Evolutionary conservation across 2,888 invertebrate genomes (phyloP).

Genomic region (Terebella lapidaria): DNA sequence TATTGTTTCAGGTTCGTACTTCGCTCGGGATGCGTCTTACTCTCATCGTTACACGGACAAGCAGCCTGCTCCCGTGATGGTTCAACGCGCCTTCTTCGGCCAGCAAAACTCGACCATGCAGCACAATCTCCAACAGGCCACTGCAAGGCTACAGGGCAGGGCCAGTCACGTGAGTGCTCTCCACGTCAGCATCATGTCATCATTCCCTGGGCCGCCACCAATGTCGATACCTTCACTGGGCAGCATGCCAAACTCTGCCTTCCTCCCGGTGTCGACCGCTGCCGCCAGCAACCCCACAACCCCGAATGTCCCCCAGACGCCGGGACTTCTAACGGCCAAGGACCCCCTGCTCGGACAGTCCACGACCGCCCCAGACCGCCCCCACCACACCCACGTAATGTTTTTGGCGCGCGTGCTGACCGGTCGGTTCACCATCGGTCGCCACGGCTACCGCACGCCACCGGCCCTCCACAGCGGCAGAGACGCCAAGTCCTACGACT

Average conservation of each 20-base stretch:
- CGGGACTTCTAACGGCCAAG: not conserved
- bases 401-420: conserved; percentile 44
- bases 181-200: not conserved
- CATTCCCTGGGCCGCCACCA: not conserved
- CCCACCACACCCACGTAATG: conserved; percentile 26
- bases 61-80: not conserved
- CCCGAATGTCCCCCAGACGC: too few species aligned
- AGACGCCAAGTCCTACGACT: conserved; percentile 41
- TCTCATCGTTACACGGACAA: conserved; percentile 27
- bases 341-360: not conserved
- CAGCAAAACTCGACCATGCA: too few species aligned
- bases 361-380: too few species aligned
- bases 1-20: conserved; percentile 25
- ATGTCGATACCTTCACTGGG: not conserved
- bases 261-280: not conserved
- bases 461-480: conserved; percentile 34
- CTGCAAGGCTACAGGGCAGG: too few species aligned
- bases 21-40: conserved; percentile 25
- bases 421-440: conserved; percentile 40
- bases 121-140: too few species aligned
- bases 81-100: too few species aligned
- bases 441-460: conserved; percentile 33
- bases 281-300: not conserved
- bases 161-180: too few species aligned
- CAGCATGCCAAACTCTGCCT: conserved; percentile 6